These are phyloP conservation scores for Hylyphantes graminicola DNA, from an alignment of 1,140 invertebrate genomes.

Conservation along the genomic window DNA sequence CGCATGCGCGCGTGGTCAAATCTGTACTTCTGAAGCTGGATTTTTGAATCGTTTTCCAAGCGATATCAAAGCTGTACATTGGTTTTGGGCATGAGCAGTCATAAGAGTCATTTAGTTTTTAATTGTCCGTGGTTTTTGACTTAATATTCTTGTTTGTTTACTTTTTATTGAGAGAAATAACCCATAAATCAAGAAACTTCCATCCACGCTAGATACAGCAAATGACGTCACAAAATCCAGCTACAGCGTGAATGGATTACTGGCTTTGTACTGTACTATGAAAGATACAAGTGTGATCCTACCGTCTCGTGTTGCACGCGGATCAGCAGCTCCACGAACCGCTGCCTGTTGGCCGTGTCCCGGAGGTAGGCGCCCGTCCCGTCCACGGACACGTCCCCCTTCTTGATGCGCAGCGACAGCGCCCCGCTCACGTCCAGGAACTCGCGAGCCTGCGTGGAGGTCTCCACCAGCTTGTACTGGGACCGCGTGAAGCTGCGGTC, in stretches of 20 bases:
- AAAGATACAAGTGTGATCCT: background rate
- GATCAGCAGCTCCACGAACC: conserved; percentile 56
- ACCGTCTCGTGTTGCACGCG: conserved; percentile 60
- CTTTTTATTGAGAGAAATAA: too few relatives aligned
- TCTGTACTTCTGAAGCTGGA: too few relatives aligned
- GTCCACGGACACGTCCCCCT: conserved; percentile 33
- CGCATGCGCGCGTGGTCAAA: too few relatives aligned
- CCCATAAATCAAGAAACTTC: background rate
- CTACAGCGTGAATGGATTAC: background rate
- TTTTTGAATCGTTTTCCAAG: too few relatives aligned
- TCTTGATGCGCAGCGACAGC: conserved; percentile 54
- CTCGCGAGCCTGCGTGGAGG: conserved; percentile 47
- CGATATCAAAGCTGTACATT: too few relatives aligned
- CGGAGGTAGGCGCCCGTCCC: conserved; percentile 49
- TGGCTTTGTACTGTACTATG: background rate
- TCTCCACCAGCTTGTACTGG: conserved; percentile 58
- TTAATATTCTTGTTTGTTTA: too few relatives aligned
- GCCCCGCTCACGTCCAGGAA: conserved; percentile 57
- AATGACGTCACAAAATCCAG: too few relatives aligned
- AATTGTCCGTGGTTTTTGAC: too few relatives aligned
- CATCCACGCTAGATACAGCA: too few relatives aligned
- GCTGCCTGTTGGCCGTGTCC: conserved; percentile 43
- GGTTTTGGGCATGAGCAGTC: too few relatives aligned
- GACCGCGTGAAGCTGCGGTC: conserved; percentile 58
- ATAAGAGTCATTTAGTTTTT: too few relatives aligned